A percentile compares a stretch with the other conserved stretches of the same genome.
Evolutionary conservation across 2,113 vertebrate genomes (phyloP).

Genomic region (Xiphophorus maculatus): DNA sequence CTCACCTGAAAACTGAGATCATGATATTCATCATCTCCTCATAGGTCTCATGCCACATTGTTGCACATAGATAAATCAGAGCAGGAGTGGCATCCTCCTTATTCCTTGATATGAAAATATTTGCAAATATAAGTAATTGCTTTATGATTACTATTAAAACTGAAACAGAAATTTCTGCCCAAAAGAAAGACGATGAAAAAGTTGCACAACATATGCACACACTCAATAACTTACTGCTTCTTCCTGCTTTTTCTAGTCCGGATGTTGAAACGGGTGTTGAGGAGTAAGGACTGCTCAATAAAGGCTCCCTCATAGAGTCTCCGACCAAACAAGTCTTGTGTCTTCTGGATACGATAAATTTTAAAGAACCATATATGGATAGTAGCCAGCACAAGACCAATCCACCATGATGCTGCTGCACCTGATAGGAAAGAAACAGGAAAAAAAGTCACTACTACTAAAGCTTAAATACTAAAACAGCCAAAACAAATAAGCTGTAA

Average conservation of each 20-base stretch:
- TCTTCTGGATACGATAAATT: conserved; percentile 72
- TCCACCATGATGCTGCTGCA: conserved; percentile 65
- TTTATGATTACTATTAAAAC: neutral
- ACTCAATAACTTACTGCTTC: conserved; percentile 48
- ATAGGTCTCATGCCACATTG: conserved; percentile 82
- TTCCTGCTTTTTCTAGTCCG: conserved; percentile 4
- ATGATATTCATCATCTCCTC: conserved; percentile 80
- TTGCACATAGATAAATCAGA: conserved; percentile 75
- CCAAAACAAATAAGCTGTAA: neutral
- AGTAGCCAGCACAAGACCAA: conserved; percentile 68
- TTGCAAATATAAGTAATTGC: neutral
- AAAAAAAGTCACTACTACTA: neutral
- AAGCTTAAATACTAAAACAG: neutral
- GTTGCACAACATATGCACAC: neutral
- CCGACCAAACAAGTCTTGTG: conserved; percentile 69
- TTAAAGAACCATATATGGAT: conserved; percentile 65
- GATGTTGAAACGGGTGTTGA: conserved; percentile 70
- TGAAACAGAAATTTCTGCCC: neutral
- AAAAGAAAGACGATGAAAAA: neutral
- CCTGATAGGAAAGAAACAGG: neutral
- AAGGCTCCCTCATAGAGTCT: conserved; percentile 73
- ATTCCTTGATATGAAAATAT: neutral
- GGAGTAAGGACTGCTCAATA: conserved; percentile 77
- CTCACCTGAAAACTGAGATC: conserved; percentile 80
- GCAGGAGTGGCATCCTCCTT: neutral